These are phyloP conservation scores for Lamellibrachia luymesi DNA, from an alignment of 1,140 invertebrate species.

Conservation along the genomic window DNA sequence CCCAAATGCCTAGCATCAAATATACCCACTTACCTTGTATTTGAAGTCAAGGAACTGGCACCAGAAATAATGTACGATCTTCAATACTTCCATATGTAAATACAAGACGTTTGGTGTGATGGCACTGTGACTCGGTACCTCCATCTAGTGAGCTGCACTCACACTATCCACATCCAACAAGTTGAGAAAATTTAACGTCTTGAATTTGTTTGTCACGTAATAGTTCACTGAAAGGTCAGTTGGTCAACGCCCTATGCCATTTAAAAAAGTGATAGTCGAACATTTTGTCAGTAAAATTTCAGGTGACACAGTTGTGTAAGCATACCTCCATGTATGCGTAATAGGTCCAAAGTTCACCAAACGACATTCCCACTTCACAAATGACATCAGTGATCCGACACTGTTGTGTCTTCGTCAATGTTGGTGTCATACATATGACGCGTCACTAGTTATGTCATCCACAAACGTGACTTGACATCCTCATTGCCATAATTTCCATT, in stretches of 20 bases:
- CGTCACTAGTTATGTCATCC: not conserved
- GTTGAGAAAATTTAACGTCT: not conserved
- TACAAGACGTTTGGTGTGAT: conserved; percentile 24
- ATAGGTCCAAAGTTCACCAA: not conserved
- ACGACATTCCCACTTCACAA: too few relatives aligned
- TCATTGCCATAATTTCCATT: not conserved
- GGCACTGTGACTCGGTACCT: not conserved
- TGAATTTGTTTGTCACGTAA: not conserved
- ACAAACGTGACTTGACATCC: not conserved
- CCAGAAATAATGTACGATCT: conserved; percentile 52
- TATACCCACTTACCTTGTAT: conserved; percentile 40
- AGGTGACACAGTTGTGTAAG: not conserved
- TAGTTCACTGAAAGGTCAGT: not conserved
- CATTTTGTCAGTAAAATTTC: not conserved
- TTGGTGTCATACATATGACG: not conserved
- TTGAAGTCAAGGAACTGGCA: conserved; percentile 49
- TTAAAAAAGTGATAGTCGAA: not conserved
- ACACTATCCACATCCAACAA: not conserved
- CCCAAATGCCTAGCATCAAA: not conserved
- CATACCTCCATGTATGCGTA: not conserved
- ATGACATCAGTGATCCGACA: not conserved
- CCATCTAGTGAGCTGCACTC: not conserved
- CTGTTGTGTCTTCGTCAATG: not conserved
- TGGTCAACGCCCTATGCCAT: not conserved
- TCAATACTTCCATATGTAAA: conserved; percentile 51